phyloP scores from a whole-genome alignment of 2,113 vertebrate genomes.

The Tautogolabrus adspersus region DNA sequence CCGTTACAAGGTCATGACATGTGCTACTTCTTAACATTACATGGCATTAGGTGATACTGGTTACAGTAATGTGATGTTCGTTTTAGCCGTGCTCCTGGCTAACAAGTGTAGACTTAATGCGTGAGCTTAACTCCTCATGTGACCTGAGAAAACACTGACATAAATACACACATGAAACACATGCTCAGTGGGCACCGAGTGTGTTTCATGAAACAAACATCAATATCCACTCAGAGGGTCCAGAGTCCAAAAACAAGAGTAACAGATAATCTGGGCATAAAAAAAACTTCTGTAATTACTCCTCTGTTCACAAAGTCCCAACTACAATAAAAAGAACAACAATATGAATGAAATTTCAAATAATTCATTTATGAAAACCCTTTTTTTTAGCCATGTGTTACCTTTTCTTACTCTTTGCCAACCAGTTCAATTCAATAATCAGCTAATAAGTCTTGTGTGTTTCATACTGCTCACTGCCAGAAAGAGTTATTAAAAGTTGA shows the following conservation, averaged over 20 bases:
- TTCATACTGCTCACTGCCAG: no score
- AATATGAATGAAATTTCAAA: no score
- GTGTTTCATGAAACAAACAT: slow-evolving; percentile 40
- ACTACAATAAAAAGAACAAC: not conserved
- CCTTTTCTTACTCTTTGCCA: no score
- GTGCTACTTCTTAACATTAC: not conserved
- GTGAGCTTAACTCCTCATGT: slow-evolving; percentile 50
- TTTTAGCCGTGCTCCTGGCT: not conserved
- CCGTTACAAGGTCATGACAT: not conserved
- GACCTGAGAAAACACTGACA: slow-evolving; percentile 30
- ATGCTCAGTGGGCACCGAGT: not conserved
- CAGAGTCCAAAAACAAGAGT: slow-evolving; percentile 48
- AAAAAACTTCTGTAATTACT: not conserved
- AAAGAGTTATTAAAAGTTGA: not conserved
- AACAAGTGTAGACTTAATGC: slow-evolving; percentile 8
- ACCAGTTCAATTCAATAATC: no score
- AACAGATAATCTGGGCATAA: slow-evolving; percentile 17
- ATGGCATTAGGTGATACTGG: not conserved
- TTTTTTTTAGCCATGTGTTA: no score
- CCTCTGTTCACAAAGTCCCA: not conserved
- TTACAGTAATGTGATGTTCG: not conserved
- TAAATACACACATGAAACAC: slow-evolving; percentile 24
- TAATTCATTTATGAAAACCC: no score
- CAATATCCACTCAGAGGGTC: slow-evolving; percentile 43
- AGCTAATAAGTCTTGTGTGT: no score